phyloP scores from a whole-genome alignment of 2,113 vertebrate species.

The Nothocercus nigrocapillus region DNA sequence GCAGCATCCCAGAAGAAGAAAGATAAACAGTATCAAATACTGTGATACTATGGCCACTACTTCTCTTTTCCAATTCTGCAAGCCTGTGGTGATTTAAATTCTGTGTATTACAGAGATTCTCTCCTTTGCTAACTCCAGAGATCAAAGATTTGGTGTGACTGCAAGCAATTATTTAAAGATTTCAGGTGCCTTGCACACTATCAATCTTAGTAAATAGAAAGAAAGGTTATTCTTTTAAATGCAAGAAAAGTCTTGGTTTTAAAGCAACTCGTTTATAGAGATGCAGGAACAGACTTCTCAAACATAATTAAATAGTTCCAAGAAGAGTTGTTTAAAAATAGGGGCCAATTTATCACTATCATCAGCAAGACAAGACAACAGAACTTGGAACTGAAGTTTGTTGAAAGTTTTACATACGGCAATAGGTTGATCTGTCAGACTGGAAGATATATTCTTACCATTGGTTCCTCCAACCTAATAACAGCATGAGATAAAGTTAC shows the following conservation, averaged over 20 bases:
- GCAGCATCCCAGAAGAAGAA: constrained; percentile 55
- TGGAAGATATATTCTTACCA: constrained; percentile 80
- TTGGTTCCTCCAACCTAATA: constrained; percentile 81
- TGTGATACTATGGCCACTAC: constrained; percentile 71
- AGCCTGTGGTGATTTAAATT: not conserved
- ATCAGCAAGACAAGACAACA: constrained; percentile 63
- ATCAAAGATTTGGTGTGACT: not conserved
- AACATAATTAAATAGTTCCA: constrained; percentile 35
- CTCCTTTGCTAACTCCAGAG: not conserved
- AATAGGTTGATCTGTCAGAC: constrained; percentile 80
- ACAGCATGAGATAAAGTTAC: constrained; percentile 79
- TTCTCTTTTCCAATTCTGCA: constrained; percentile 40
- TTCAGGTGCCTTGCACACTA: not conserved
- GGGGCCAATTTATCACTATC: constrained; percentile 73
- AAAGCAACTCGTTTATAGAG: not conserved
- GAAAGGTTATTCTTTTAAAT: not conserved
- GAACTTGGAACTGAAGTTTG: constrained; percentile 75
- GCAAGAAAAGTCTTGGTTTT: not conserved
- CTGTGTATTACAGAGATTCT: not conserved
- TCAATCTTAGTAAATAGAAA: not conserved
- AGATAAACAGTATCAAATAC: constrained; percentile 30
- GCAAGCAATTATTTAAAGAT: not conserved
- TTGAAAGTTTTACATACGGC: constrained; percentile 80
- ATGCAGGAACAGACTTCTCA: not conserved
- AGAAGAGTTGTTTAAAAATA: constrained; percentile 41